phyloP scores from a whole-genome alignment of 2,797 vertebrate species.

The Anguilla anguilla region DNA sequence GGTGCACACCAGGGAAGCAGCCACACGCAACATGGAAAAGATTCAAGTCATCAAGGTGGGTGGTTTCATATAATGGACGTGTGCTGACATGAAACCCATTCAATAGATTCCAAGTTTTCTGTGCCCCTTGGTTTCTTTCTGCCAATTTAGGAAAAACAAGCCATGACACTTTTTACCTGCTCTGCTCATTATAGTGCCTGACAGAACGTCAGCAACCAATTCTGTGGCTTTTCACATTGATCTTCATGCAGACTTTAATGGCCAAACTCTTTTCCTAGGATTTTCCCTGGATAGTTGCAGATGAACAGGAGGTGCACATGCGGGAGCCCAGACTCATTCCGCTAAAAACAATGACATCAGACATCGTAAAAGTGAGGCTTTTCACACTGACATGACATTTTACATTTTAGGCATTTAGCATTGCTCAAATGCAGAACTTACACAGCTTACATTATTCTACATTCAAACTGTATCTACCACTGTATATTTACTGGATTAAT shows the following conservation, averaged over 20 bases:
- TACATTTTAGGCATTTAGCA: not conserved
- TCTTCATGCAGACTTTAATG: not conserved
- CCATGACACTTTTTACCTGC: too few relatives aligned
- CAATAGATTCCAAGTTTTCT: too few relatives aligned
- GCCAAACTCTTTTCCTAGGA: slow-evolving; percentile 69
- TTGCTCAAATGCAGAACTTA: not conserved
- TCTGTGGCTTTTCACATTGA: not conserved
- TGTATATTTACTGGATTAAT: not conserved
- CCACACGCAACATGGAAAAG: slow-evolving; percentile 96
- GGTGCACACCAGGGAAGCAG: slow-evolving; percentile 94
- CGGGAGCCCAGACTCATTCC: slow-evolving; percentile 92
- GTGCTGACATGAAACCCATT: not conserved
- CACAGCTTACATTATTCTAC: not conserved
- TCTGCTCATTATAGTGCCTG: not conserved
- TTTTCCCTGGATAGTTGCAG: slow-evolving; percentile 96
- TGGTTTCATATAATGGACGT: not conserved
- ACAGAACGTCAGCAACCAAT: not conserved
- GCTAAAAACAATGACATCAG: slow-evolving; percentile 95
- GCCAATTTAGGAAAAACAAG: too few relatives aligned
- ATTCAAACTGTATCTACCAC: not conserved
- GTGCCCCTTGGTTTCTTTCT: too few relatives aligned
- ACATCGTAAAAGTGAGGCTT: slow-evolving; percentile 86
- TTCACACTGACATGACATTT: not conserved
- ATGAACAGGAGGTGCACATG: slow-evolving; percentile 96
- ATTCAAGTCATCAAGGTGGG: slow-evolving; percentile 97